These are phyloP conservation scores for Mesorhabditis belari DNA, from an alignment of 2,888 invertebrate species.

Conservation along the genomic window DNA sequence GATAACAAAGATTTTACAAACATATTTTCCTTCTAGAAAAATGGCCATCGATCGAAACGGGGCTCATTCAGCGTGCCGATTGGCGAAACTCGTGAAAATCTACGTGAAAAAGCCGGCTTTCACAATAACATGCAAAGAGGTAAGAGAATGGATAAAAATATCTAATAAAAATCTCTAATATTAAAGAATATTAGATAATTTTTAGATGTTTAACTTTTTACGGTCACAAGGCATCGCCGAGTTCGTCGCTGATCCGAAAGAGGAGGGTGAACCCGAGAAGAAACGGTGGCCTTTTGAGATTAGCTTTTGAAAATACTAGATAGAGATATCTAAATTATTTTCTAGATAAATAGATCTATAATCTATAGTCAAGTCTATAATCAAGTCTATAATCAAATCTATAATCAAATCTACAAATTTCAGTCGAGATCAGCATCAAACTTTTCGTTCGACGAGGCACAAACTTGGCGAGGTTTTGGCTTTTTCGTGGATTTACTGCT, in stretches of 20 bases:
- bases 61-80: background rate
- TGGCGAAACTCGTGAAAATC: background rate
- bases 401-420: background rate
- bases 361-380: too few relatives aligned
- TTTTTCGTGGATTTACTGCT: too few relatives aligned
- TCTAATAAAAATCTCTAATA: background rate
- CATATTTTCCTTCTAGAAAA: background rate
- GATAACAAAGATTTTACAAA: too few relatives aligned
- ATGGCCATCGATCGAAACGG: background rate
- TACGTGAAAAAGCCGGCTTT: background rate
- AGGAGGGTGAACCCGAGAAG: background rate
- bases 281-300: too few relatives aligned
- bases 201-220: background rate
- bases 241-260: background rate
- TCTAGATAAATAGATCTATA: too few relatives aligned
- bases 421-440: background rate
- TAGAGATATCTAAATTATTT: background rate
- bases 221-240: background rate
- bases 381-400: too few relatives aligned
- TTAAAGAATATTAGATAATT: too few relatives aligned
- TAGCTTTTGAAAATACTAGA: too few relatives aligned
- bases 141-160: background rate
- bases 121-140: background rate
- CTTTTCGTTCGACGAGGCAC: background rate
- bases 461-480: background rate